Base-by-base conservation (phyloP, 2,888 invertebrate genomes). In the Iselma pallidipennis region DNA sequence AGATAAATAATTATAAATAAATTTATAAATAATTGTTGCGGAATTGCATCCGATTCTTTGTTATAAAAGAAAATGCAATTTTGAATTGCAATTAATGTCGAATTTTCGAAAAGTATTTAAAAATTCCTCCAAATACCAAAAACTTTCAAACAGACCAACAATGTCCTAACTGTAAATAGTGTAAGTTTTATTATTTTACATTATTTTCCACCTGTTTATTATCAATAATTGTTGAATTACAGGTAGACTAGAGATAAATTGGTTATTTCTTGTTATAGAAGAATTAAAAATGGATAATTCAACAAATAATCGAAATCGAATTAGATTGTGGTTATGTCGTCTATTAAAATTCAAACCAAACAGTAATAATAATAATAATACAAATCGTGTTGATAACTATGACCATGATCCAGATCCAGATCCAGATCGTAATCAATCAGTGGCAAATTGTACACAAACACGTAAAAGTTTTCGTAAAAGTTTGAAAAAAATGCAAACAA, bases 401-500 rank as follows among this genome's bases (percentile, higher is more conserved):
- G 1, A 14, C 14, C 16, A 16, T 16, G 16, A 33, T n/a, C n/a
- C n/a, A n/a, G n/a, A n/a, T n/a, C n/a, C n/a, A n/a, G 10, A 33
- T 14, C 6, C 14, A 4, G 7, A 23, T 12, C 1, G 23, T n/a
- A 21, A 19, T 23, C 21, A 42, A 19, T 10, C 9, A 19, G 19
- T 16, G 1, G 23, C 23, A 3, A 45, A 45, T 21, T 45, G 45
- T 45, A 23, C 12, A 10, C 45, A 45, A 61, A 65, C 58, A 45
- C 63, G 68, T 4, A 71, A 61, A 49, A 71, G 71, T 61, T 68
- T 76, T 31, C 62, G 75, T 21, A 72, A 67, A 55, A 75, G 73
- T 60, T 65, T 75, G 19, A 72, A 66, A 21, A 74, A 73, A 58
- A 73, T 74, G 74, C 76, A 76, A 29, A 71, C 69, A 9, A 66